Evolutionary conservation across 2,888 invertebrate species (phyloP), one percentile per base, ranked within the genome.

Genomic region (Drosophila buzzatii): DNA sequence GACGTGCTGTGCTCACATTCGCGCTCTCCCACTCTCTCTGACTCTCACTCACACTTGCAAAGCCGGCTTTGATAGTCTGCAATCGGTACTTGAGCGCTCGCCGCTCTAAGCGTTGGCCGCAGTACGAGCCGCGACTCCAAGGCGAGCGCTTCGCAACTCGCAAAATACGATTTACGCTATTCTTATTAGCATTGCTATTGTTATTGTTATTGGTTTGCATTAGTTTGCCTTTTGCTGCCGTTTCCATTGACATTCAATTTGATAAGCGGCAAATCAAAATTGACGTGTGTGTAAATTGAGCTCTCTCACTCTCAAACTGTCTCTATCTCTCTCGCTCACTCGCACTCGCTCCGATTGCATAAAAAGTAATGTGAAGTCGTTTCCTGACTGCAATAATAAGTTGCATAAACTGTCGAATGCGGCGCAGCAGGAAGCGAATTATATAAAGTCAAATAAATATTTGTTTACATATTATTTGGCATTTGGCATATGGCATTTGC

Each of bases 391-490:
- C 65, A 41, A 51, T 65, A 47, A 37, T 52, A 41, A 57, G 71
- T 85, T 89, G 85, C 89, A 85, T 89, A 85, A 87, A 85, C 74
- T 88, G 83, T 78, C 83, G 71, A 78, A 69, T 80, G 89, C 76
- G 47, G 56, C 53, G 58, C 81, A 87, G 62, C 88, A 85, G 89
- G 87, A 85, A 87, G 80, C 79, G n/a, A 73, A 69, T 70, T 59
- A 58, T 49, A 56, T 57, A 67, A 67, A 72, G 39, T 41, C 45
- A 60, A 58, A 55, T 20, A 60, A 49, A 55, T 52, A 65, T 52
- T 35, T 35, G 16, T 49, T 39, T 23, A 49, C 18, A 51, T 39
- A 75, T 69, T 68, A 53, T 61, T 27, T 64, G 41, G 31, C 16
- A 53, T 67, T 35, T 67, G 56, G 39, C 23, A 41, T 39, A 63